These are phyloP conservation scores for Sarcophaga bullata DNA, from an alignment of 1,140 invertebrate genomes.

Conservation along the genomic window DNA sequence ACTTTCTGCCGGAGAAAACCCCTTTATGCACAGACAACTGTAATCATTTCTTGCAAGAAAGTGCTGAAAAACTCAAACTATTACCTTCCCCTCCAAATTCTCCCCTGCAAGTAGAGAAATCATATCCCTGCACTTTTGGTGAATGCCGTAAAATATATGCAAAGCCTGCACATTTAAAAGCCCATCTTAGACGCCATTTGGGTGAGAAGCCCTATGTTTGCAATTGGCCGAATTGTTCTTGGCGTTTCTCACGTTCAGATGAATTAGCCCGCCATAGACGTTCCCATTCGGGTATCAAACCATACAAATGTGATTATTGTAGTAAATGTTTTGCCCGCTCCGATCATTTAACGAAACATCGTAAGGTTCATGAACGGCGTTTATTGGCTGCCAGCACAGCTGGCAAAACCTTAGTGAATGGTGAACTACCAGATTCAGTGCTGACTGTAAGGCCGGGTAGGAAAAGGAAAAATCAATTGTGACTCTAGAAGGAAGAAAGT, in stretches of 20 bases:
- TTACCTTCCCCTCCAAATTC: slow-evolving; percentile 8
- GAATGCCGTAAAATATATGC: slow-evolving; percentile 82
- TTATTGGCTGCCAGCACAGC: slow-evolving; percentile 63
- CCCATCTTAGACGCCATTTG: slow-evolving; percentile 91
- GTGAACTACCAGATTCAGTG: slow-evolving; percentile 51
- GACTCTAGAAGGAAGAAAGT: not conserved
- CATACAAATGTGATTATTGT: slow-evolving; percentile 86
- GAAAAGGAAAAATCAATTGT: slow-evolving; percentile 62
- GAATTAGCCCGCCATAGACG: slow-evolving; percentile 77
- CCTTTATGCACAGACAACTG: slow-evolving; percentile 66
- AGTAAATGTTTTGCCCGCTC: slow-evolving; percentile 88
- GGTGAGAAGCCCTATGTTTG: slow-evolving; percentile 94
- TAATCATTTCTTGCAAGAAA: slow-evolving; percentile 64
- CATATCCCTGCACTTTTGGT: slow-evolving; percentile 71
- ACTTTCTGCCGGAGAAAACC: slow-evolving; percentile 65
- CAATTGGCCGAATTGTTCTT: slow-evolving; percentile 91
- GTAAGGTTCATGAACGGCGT: slow-evolving; percentile 81
- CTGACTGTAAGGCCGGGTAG: slow-evolving; percentile 59
- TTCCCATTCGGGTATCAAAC: slow-evolving; percentile 79
- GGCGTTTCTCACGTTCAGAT: slow-evolving; percentile 94
- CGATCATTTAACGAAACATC: slow-evolving; percentile 90
- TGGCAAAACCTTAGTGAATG: slow-evolving; percentile 50
- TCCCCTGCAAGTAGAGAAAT: slow-evolving; percentile 49
- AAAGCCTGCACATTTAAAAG: slow-evolving; percentile 94
- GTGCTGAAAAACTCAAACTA: slow-evolving; percentile 54